A percentile compares a stretch with the other conserved stretches of the same genome.
These are phyloP conservation scores for Cephus pygmeus DNA, from an alignment of 2,888 invertebrate species.

Conservation along the genomic window DNA sequence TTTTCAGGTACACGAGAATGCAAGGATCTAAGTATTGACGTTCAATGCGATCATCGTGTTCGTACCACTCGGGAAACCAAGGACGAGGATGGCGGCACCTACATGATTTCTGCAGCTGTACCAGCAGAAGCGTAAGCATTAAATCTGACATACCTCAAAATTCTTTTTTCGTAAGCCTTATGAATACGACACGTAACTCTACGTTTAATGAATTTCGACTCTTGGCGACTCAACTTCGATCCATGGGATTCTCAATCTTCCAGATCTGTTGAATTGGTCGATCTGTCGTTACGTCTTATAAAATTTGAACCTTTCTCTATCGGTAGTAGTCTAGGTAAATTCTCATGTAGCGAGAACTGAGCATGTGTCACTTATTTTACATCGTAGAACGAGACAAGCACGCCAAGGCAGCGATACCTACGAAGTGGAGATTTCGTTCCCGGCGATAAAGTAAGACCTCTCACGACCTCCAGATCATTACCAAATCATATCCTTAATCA, in stretches of 20 bases:
- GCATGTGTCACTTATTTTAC: conserved; percentile 66
- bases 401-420: conserved; percentile 91
- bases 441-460: conserved; percentile 85
- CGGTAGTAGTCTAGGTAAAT: too few relatives aligned
- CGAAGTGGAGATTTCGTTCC: conserved; percentile 91
- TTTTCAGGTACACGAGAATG: conserved; percentile 80
- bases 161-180: too few relatives aligned
- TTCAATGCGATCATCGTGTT: conserved; percentile 88
- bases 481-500: too few relatives aligned
- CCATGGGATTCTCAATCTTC: too few relatives aligned
- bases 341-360: conserved; percentile 11
- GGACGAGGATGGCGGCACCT: conserved; percentile 80
- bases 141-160: neutral
- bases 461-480: neutral
- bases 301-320: too few relatives aligned
- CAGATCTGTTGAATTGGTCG: too few relatives aligned
- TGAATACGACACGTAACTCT: too few relatives aligned
- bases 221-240: too few relatives aligned
- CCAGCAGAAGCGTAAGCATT: conserved; percentile 86
- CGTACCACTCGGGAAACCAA: conserved; percentile 65
- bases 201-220: too few relatives aligned
- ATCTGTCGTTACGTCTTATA: too few relatives aligned
- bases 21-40: conserved; percentile 89
- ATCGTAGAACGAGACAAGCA: conserved; percentile 84
- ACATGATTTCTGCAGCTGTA: conserved; percentile 83